Base-by-base conservation (phyloP, 2,113 vertebrate species). In the Pterocles orientalis region DNA sequence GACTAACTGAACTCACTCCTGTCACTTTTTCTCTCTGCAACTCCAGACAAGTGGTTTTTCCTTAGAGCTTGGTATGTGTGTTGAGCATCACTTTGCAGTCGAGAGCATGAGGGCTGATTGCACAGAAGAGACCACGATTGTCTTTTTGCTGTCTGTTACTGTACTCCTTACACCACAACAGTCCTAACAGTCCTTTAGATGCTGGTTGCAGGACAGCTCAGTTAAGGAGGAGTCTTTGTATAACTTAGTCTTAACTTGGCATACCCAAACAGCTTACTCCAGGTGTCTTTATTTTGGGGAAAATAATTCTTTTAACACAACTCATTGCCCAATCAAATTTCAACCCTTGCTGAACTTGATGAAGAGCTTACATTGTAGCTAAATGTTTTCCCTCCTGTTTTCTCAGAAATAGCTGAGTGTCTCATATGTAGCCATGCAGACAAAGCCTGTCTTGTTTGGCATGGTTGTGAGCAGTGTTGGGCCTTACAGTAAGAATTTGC, bases 341-440 rank as follows among this genome's bases (percentile, higher is more conserved):
- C 82, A 85, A 25, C 21, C 23, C 16, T 61, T 72, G 18, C 21
- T 73, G 60, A 82, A 41, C 51, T 65, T 70, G 19, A 25, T 41
- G 25, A 66, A 57, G 33, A 68, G 43, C 16, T 72, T 51, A 19
- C n/a, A 33, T 34, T 65, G 9, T 26, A 58, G 76, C 13, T 31
- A 50, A 45, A 48, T 14, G 4, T 36, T 90, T 86, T 78, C 56
- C 23, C 10, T 79, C n/a, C 6, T 65, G 13, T n/a, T n/a, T 82
- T 64, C 50, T 48, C 71, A 31, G 65, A 60, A 71, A 10, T 23
- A 68, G 45, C 15, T 4, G n/a, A 58, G 19, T 45, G 18, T 53
- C 47, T 76, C 1, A 0, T n/a, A 15, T 1, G 8, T 33, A 48
- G 72, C 34, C 47, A 7, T 1, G 29, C 0, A 1, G 65, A 54